Percentiles rank a stretch among this genome's conserved stretches.
Conservation (phyloP, 2,888 invertebrate genomes). For the Campaea margaritaria region DNA sequence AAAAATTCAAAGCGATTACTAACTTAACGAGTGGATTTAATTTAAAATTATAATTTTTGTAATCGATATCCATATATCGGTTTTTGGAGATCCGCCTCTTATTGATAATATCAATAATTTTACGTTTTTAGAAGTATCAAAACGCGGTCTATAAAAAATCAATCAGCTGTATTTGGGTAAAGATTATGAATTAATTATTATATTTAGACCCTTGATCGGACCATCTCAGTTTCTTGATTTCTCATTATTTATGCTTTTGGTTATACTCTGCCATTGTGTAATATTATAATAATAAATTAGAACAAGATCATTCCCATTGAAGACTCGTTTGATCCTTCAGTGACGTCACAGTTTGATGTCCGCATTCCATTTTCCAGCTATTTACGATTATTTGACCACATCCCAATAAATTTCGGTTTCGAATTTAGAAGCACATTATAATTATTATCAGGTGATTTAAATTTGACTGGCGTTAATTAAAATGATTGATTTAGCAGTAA, state of each 20-base stretch:
- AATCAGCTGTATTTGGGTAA: slow-evolving; percentile 1
- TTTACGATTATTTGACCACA: background rate
- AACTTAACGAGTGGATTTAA: slow-evolving; percentile 9
- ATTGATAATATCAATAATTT: background rate
- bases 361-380: slow-evolving; percentile 21
- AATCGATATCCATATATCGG: slow-evolving; percentile 34
- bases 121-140: background rate
- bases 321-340: slow-evolving; percentile 4
- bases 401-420: slow-evolving; percentile 4
- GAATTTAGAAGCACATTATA: background rate
- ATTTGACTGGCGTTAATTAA: slow-evolving; percentile 1
- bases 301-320: slow-evolving; percentile 5
- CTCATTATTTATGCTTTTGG: background rate
- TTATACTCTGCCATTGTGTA: slow-evolving; percentile 5
- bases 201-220: background rate
- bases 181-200: background rate
- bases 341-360: slow-evolving; percentile 19
- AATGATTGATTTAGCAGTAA: background rate
- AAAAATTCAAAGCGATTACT: background rate
- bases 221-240: slow-evolving; percentile 4
- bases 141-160: background rate
- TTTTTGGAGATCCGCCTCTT: slow-evolving; percentile 27
- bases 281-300: slow-evolving; percentile 15
- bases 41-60: slow-evolving; percentile 25
- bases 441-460: no score